Conservation (phyloP, 2,888 invertebrate genomes). For the Lepidochitona cinerea region DNA sequence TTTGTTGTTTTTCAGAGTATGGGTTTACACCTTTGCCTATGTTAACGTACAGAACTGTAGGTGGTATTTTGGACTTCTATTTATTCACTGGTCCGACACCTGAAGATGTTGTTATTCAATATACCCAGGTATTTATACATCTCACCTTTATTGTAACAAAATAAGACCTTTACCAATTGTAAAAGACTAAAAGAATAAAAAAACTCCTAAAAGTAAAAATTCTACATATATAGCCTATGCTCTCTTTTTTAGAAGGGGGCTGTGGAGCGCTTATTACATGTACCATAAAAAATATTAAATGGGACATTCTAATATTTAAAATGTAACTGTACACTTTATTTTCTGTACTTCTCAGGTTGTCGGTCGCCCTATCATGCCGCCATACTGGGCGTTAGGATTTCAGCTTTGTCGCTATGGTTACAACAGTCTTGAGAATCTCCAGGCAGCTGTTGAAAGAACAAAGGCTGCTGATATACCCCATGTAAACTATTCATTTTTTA, state of each 20-base stretch:
- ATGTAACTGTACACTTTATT: too few species aligned
- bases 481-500: too few species aligned
- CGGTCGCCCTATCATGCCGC: constrained; percentile 85
- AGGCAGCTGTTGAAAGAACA: constrained; percentile 62
- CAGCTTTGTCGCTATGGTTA: constrained; percentile 82
- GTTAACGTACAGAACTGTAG: constrained; percentile 85
- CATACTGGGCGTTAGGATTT: constrained; percentile 91
- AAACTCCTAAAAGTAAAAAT: too few species aligned
- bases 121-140: constrained; percentile 64
- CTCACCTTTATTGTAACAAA: too few species aligned
- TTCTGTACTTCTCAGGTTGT: constrained; percentile 72
- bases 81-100: constrained; percentile 85
- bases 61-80: constrained; percentile 86
- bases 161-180: too few species aligned
- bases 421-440: constrained; percentile 55
- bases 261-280: too few species aligned
- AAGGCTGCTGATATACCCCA: constrained; percentile 58
- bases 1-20: constrained; percentile 48
- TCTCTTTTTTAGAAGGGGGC: too few species aligned
- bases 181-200: too few species aligned
- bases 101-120: constrained; percentile 72
- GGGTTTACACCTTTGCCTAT: constrained; percentile 78
- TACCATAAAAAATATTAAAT: too few species aligned
- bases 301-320: too few species aligned
- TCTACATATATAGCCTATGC: too few species aligned